A percentile compares a stretch with the other conserved stretches of the same genome.
Conservation (phyloP, 1,140 invertebrate genomes). For the Cydia amplana region DNA sequence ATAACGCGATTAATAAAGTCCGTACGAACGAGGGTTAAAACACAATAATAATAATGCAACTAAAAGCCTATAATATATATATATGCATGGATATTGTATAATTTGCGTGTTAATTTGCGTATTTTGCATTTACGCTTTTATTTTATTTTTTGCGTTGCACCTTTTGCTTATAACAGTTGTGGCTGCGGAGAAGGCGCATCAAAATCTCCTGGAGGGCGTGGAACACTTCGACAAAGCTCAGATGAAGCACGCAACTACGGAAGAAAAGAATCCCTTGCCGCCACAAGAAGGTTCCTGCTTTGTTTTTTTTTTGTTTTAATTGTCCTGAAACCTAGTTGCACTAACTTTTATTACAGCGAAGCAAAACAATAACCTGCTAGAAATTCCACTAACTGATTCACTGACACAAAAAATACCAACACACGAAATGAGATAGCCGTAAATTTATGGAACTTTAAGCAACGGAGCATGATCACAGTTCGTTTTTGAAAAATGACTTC, state of each 20-base stretch:
- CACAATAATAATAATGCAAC: neutral
- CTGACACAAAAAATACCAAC: too few species aligned
- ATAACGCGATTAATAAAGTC: neutral
- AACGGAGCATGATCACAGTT: neutral
- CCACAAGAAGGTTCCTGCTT: conserved; percentile 82
- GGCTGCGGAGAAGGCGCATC: conserved; percentile 84
- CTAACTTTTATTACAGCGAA: too few species aligned
- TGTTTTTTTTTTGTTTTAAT: conserved; percentile 38
- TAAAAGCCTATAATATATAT: too few species aligned
- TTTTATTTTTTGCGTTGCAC: conserved; percentile 63
- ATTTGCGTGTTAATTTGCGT: conserved; percentile 25
- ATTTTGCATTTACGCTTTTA: conserved; percentile 36
- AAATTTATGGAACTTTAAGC: neutral
- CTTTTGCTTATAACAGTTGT: conserved; percentile 80
- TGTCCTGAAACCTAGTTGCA: neutral
- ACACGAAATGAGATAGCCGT: neutral
- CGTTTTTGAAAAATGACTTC: neutral
- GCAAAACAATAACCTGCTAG: too few species aligned
- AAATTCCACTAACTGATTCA: too few species aligned
- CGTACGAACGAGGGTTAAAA: neutral
- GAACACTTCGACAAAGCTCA: conserved; percentile 85
- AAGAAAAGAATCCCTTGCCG: conserved; percentile 88
- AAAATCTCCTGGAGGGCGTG: conserved; percentile 84
- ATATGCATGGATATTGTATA: conserved; percentile 35
- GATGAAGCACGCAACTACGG: conserved; percentile 87